A percentile compares a stretch with the other conserved stretches of the same genome.
Evolutionary conservation across 2,797 vertebrate genomes (phyloP).

Genomic region (Lepus oiostolus): DNA sequence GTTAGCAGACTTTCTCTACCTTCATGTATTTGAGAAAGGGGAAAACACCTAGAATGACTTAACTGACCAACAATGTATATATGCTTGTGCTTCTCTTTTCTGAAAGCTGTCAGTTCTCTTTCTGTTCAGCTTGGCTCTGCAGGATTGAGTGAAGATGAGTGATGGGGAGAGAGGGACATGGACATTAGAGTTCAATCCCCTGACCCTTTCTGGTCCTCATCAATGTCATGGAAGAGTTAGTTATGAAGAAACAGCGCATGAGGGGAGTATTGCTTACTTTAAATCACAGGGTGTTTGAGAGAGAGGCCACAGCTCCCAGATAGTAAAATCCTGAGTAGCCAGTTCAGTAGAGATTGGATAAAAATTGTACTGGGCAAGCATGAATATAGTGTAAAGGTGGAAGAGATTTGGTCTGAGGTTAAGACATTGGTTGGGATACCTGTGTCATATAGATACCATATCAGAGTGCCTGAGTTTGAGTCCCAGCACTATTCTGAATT

Average conservation of each 20-base stretch:
- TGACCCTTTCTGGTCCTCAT: background rate
- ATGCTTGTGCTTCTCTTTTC: background rate
- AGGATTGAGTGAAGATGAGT: background rate
- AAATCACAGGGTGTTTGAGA: constrained; percentile 25
- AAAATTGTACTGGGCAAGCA: background rate
- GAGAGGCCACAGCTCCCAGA: background rate
- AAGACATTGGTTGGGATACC: too few relatives aligned
- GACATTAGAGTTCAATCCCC: background rate
- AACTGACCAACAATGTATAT: background rate
- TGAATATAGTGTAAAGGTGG: background rate
- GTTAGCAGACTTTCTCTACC: background rate
- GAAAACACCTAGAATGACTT: background rate
- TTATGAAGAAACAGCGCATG: background rate
- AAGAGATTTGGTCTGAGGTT: too few relatives aligned
- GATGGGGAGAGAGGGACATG: background rate
- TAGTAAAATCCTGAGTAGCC: background rate
- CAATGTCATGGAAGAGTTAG: background rate
- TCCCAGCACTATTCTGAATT: too few relatives aligned
- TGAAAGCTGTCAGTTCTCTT: background rate
- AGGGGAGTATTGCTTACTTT: background rate
- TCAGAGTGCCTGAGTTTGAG: too few relatives aligned
- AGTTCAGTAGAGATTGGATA: background rate
- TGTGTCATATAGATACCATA: too few relatives aligned
- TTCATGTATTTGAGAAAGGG: background rate
- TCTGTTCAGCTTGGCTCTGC: background rate